A percentile compares a stretch with the other conserved stretches of the same genome.
Evolutionary conservation across 2,888 invertebrate genomes (phyloP).

Genomic region (Hedya salicella): DNA sequence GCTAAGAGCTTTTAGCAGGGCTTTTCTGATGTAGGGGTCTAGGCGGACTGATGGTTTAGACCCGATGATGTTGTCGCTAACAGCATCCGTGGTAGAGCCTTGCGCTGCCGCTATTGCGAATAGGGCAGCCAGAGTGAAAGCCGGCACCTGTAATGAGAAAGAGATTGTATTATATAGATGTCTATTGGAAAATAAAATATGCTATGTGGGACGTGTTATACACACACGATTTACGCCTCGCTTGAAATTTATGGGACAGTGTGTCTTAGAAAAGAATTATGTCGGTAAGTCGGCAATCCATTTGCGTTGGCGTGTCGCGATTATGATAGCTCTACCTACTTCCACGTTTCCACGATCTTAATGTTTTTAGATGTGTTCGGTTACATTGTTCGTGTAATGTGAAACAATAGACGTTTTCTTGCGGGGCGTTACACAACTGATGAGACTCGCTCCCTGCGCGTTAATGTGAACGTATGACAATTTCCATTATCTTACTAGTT

Average conservation of each 20-base stretch:
- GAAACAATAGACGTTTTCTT: constrained; percentile 70
- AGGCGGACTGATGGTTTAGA: constrained; percentile 85
- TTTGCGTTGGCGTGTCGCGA: constrained; percentile 47
- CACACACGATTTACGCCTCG: neutral
- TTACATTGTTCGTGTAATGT: constrained; percentile 65
- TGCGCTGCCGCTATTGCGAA: constrained; percentile 62
- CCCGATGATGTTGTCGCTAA: constrained; percentile 76
- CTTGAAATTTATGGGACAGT: constrained; percentile 18
- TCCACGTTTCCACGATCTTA: constrained; percentile 68
- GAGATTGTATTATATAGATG: constrained; percentile 19
- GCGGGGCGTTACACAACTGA: constrained; percentile 62
- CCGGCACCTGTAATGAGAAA: constrained; percentile 67
- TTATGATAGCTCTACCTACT: constrained; percentile 57
- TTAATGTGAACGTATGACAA: constrained; percentile 47
- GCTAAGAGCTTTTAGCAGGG: constrained; percentile 90
- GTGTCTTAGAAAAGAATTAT: constrained; percentile 13
- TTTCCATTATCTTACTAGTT: constrained; percentile 49
- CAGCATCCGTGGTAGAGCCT: constrained; percentile 61
- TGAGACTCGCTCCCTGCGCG: constrained; percentile 49
- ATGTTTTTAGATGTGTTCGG: constrained; percentile 62
- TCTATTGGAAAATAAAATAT: neutral
- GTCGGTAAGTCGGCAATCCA: constrained; percentile 35
- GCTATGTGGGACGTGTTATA: neutral
- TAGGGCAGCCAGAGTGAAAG: constrained; percentile 62
- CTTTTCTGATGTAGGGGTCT: constrained; percentile 90